Evolutionary conservation across 2,888 invertebrate genomes (phyloP), one percentile per base, ranked within the genome.

Genomic region (Eilema depressum): DNA sequence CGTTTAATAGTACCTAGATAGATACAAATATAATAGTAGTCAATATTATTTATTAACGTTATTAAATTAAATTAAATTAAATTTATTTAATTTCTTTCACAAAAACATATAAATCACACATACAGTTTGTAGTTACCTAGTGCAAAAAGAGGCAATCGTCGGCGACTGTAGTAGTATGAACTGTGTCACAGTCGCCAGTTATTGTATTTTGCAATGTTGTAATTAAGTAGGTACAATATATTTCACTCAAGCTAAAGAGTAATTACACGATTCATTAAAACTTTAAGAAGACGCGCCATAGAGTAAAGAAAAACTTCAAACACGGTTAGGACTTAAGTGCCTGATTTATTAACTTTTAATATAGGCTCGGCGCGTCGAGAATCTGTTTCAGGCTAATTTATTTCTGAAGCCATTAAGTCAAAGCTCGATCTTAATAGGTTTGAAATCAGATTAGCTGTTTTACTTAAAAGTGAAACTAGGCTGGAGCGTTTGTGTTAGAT

Each of bases 301-400:
- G 63, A 62, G 14, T 11, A n/a, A 67, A 47, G 69, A 77, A 80
- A 81, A 79, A 75, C 61, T 33, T 68, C 64, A 79, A 64, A 73
- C 63, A 70, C 64, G 25, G 41, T 60, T 71, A 79, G 72, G 65
- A 72, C 73, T 75, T 76, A 69, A 79, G 73, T 62, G 26, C 66
- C 71, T 82, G 74, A 82, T 81, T 82, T 76, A 82, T 81, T 69
- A 71, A 71, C 73, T 74, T 74, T 63, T 74, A 77, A 79, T 76
- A 70, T 63, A 64, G 56, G 63, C 68, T 73, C 71, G 71, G 74
- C 70, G 72, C 75, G 70, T 66, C 74, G 71, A 81, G 80, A 79
- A 73, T 79, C 75, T 78, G 63, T 69, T 67, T 70, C 67, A 68
- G 66, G 68, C 75, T 72, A 79, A 76, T 78, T 75, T 64, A 64